Percentiles rank a stretch among this genome's conserved stretches.
Evolutionary conservation across 2,888 invertebrate species (phyloP).

Genomic region (Idaea aversata): DNA sequence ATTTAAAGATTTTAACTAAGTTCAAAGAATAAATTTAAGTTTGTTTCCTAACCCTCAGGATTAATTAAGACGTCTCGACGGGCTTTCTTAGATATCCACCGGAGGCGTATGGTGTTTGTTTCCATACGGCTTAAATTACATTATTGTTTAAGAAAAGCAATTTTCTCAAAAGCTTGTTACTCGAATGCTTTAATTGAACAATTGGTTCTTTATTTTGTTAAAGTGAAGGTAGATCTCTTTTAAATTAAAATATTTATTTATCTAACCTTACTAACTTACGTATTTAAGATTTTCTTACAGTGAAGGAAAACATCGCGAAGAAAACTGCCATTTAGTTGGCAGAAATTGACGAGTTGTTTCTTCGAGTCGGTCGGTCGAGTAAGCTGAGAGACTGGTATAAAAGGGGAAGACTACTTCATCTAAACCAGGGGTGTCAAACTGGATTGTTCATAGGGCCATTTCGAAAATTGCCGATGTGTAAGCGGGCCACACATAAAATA

Average conservation of each 20-base stretch:
- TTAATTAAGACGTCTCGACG: slow-evolving; percentile 29
- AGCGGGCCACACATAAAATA: too few relatives aligned
- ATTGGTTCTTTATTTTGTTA: slow-evolving; percentile 9
- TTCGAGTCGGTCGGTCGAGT: too few relatives aligned
- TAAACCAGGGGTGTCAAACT: too few relatives aligned
- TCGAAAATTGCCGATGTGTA: too few relatives aligned
- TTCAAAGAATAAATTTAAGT: slow-evolving; percentile 37
- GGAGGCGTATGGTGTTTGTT: slow-evolving; percentile 19
- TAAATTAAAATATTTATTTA: neutral
- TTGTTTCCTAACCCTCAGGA: slow-evolving; percentile 27
- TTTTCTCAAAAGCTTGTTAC: slow-evolving; percentile 6
- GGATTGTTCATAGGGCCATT: too few relatives aligned
- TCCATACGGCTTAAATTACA: slow-evolving; percentile 21
- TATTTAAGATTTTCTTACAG: neutral
- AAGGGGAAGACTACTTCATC: too few relatives aligned
- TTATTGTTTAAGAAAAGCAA: slow-evolving; percentile 25
- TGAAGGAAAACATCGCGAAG: too few relatives aligned
- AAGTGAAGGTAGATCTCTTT: neutral
- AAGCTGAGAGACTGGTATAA: too few relatives aligned
- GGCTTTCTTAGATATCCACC: slow-evolving; percentile 7
- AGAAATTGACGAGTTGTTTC: too few relatives aligned
- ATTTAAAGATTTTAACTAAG: slow-evolving; percentile 35
- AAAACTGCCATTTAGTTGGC: too few relatives aligned
- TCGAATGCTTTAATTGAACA: slow-evolving; percentile 11
- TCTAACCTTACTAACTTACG: neutral